phyloP scores from a whole-genome alignment of 2,113 vertebrate species.

The Oceanodroma tethys region DNA sequence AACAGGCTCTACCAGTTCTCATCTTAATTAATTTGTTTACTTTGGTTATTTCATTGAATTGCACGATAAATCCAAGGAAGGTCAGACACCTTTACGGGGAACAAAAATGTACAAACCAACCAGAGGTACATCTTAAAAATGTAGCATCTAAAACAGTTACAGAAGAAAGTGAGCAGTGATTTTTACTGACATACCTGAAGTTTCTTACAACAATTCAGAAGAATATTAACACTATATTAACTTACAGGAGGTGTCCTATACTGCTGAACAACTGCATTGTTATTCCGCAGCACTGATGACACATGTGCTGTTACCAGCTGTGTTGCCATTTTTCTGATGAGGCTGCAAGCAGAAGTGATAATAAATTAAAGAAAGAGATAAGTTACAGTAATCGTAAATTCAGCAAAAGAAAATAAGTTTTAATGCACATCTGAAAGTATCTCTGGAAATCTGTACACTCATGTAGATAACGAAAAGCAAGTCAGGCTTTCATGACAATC shows the following conservation, averaged over 20 bases:
- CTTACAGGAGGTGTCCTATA: constrained; percentile 80
- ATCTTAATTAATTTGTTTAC: background rate
- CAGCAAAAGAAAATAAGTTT: background rate
- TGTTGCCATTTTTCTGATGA: constrained; percentile 91
- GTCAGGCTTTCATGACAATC: background rate
- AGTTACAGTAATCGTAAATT: background rate
- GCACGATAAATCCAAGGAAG: background rate
- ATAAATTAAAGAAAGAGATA: background rate
- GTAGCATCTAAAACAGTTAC: background rate
- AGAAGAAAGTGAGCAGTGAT: background rate
- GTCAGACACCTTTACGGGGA: background rate
- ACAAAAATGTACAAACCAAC: background rate
- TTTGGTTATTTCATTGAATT: background rate
- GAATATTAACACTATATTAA: background rate
- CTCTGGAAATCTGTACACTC: background rate
- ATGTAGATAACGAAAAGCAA: background rate
- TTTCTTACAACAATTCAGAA: background rate
- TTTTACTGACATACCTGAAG: background rate
- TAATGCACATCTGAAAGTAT: background rate
- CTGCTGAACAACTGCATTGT: constrained; percentile 72
- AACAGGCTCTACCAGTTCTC: background rate
- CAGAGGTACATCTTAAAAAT: background rate
- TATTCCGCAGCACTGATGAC: constrained; percentile 84
- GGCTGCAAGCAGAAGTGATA: constrained; percentile 67
- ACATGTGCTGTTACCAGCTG: constrained; percentile 93